These are phyloP conservation scores for Archegozetes longisetosus DNA, from an alignment of 1,140 invertebrate genomes.

Conservation along the genomic window DNA sequence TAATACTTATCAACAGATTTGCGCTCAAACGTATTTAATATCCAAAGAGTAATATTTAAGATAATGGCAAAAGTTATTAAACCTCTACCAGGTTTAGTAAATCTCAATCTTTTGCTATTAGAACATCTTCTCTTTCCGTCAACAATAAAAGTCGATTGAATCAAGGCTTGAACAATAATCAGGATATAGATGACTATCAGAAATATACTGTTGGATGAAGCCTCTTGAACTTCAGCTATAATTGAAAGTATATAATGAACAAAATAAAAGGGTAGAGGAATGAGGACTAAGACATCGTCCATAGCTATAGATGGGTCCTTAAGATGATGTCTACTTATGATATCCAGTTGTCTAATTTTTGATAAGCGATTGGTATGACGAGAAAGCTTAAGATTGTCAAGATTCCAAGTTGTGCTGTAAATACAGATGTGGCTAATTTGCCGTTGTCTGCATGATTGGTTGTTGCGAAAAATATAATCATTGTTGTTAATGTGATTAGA, in stretches of 20 bases:
- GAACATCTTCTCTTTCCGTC: slow-evolving; percentile 53
- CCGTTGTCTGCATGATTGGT: slow-evolving; percentile 25
- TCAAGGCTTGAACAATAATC: slow-evolving; percentile 17
- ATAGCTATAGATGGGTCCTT: slow-evolving; percentile 39
- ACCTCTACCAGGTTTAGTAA: slow-evolving; percentile 55
- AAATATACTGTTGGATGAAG: slow-evolving; percentile 26
- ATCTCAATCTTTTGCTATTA: slow-evolving; percentile 43
- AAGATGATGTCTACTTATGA: slow-evolving; percentile 32
- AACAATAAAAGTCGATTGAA: slow-evolving; percentile 57
- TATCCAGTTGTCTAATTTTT: slow-evolving; percentile 42
- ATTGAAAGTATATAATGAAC: slow-evolving; percentile 47
- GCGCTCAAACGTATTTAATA: slow-evolving; percentile 59
- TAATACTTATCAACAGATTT: slow-evolving; percentile 44
- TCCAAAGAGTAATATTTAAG: slow-evolving; percentile 61
- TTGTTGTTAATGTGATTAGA: slow-evolving; percentile 42
- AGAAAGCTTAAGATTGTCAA: slow-evolving; percentile 35
- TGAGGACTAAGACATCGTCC: slow-evolving; percentile 49
- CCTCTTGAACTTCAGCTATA: slow-evolving; percentile 38
- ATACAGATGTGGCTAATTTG: slow-evolving; percentile 21
- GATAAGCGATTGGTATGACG: slow-evolving; percentile 35
- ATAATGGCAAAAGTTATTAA: slow-evolving; percentile 59
- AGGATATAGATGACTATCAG: not conserved
- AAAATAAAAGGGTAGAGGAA: slow-evolving; percentile 53
- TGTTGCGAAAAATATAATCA: slow-evolving; percentile 50
- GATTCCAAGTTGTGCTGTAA: slow-evolving; percentile 16